Evolutionary conservation across 92 coral and sea anemone species (phyloP), one percentile per base, ranked within the genome.

Genomic region (Paramuricea clavata): DNA sequence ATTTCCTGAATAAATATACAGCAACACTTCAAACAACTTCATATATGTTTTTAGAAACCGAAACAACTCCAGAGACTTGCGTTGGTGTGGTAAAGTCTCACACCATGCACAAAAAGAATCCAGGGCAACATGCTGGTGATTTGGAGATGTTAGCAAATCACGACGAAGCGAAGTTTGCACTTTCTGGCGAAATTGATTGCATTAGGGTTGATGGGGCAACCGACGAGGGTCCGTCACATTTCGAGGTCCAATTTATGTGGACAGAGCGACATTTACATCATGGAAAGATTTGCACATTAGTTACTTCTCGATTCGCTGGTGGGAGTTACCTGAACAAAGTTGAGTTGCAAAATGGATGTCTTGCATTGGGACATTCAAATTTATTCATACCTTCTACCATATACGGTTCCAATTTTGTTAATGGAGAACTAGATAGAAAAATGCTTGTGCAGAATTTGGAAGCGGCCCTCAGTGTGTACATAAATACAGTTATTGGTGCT

Each of bases 11-110:
- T 41, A 78, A 78, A 78, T 78, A 78, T 23, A 49, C 83, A 0
- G 42, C 82, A 34, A 77, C 82, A 49, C 87, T 87, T 35, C 94
- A 91, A 47, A 73, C 57, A 15, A 62, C 94, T 0, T 91, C 89
- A 6, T 84, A 87, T 23, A 42, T 91, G 86, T 84, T 91, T 42
- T 81, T 78, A 50, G 83, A 74, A 49, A 87, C 91, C 26, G 83
- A 84, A 16, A 79, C 91, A 2, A 91, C 91, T 19, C 87, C 87
- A 1, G 83, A 90, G 69, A 61, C 59, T 22, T 52, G 49, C 35
- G 34, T n/a, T 13, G 88, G 88, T 10, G 25, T 86, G 17, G 90
- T 86, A 12, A 86, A 78, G 50, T 81, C 90, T n/a, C 90, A 86
- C 69, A 59, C 6, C 12, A 11, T 86, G 27, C 76, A 76, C 59